Evolutionary conservation across 2,888 invertebrate species (phyloP), one percentile per base, ranked within the genome.

Genomic region (Bimastos eiseni): DNA sequence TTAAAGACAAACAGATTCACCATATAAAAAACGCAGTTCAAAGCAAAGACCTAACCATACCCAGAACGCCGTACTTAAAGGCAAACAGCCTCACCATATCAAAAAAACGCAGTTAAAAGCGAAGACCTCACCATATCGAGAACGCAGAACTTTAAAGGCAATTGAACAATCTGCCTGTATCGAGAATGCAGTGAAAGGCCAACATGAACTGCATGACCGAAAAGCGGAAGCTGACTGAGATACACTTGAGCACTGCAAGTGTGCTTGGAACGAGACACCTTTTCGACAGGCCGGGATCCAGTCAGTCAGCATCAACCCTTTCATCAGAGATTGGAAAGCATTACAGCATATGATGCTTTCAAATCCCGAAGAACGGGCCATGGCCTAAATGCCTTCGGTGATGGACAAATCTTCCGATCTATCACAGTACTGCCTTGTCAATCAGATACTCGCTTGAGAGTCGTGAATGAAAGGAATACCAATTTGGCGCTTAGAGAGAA

Each of bases 151-250:
- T n/a, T n/a, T n/a, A n/a, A n/a, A n/a, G n/a, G n/a, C n/a, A n/a
- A n/a, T n/a, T n/a, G n/a, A n/a, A n/a, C n/a, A n/a, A n/a, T n/a
- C n/a, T n/a, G n/a, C n/a, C n/a, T n/a, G n/a, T n/a, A n/a, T n/a
- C n/a, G n/a, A n/a, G n/a, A n/a, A n/a, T n/a, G n/a, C n/a, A n/a
- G n/a, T n/a, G n/a, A n/a, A n/a, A n/a, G n/a, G 90, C 70, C n/a
- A 91, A 90, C 41, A 88, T 91, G 90, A 49, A 49, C 30, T 89
- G 88, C 34, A 36, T 91, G 34, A 49, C 89, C 19, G 90, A 91
- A 37, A 90, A 90, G 37, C 90, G 70, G 34, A 33, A 83, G 41
- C 44, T 70, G 15, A 44, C 90, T 21, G 86, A 89, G 55, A 33
- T 38, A 17, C 41, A 90, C 38, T 38, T 91, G 41, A 37, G 33